Evolutionary conservation across 2,888 invertebrate species (phyloP).

Genomic region (Macropis europaea): DNA sequence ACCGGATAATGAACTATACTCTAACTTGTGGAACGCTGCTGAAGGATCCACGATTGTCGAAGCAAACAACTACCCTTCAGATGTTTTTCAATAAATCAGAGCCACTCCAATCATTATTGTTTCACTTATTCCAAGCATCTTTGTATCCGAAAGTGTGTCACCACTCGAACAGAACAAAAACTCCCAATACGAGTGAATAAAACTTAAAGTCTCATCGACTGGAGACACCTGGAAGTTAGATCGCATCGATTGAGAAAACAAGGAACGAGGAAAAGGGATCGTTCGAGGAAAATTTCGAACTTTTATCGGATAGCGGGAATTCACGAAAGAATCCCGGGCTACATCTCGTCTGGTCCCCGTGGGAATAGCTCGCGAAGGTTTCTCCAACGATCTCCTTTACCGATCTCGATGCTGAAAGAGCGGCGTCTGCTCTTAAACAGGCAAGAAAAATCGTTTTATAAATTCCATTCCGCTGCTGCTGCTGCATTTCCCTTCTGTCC

Average conservation of each 20-base stretch:
- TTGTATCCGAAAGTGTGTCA: too few relatives aligned
- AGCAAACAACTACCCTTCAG: too few relatives aligned
- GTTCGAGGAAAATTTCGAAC: slow-evolving; percentile 21
- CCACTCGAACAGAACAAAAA: too few relatives aligned
- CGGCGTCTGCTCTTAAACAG: slow-evolving; percentile 33
- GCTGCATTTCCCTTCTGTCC: slow-evolving; percentile 72
- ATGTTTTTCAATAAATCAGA: too few relatives aligned
- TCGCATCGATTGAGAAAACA: neutral
- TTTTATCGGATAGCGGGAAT: slow-evolving; percentile 14
- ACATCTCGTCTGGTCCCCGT: slow-evolving; percentile 16
- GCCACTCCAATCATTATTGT: too few relatives aligned
- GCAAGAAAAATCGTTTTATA: slow-evolving; percentile 71
- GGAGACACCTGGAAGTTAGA: too few relatives aligned
- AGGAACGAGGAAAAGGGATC: neutral
- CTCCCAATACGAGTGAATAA: too few relatives aligned
- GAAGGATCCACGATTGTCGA: too few relatives aligned
- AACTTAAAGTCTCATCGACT: too few relatives aligned
- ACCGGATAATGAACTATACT: too few relatives aligned
- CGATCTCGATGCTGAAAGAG: slow-evolving; percentile 16
- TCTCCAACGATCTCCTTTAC: neutral
- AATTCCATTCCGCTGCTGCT: slow-evolving; percentile 71
- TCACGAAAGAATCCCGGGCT: slow-evolving; percentile 7
- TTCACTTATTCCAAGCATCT: too few relatives aligned
- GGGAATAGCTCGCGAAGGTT: slow-evolving; percentile 17
- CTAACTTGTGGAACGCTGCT: too few relatives aligned